Evolutionary conservation across 2,797 vertebrate species (phyloP).

Genomic region (Diceros bicornis): DNA sequence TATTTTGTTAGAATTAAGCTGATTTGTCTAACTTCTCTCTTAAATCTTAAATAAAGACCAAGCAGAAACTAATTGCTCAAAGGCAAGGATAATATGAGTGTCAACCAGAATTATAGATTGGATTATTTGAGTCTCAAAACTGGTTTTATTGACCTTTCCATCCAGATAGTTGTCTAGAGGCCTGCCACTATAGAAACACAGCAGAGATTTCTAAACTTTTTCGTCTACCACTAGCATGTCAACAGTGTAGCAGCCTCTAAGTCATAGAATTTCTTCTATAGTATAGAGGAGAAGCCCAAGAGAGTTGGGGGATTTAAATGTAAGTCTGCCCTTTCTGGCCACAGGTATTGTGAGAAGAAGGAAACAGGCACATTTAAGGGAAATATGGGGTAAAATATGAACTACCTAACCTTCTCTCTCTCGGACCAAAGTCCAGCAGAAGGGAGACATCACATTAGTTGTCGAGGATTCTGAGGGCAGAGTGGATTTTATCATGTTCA

Average conservation of each 20-base stretch:
- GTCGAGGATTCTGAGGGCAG: not conserved
- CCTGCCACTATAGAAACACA: not conserved
- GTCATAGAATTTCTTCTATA: not conserved
- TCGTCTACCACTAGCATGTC: not conserved
- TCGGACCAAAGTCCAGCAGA: not conserved
- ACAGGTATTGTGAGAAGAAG: not conserved
- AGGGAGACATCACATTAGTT: not conserved
- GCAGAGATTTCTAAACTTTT: not conserved
- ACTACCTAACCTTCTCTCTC: not conserved
- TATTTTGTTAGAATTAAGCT: constrained; percentile 42
- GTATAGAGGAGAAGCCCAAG: not conserved
- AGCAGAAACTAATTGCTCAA: not conserved
- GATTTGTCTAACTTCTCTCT: not conserved
- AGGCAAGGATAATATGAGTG: not conserved
- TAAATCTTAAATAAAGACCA: constrained; percentile 1
- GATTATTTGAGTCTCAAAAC: not conserved
- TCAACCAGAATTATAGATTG: not conserved
- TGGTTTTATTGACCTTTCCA: not conserved
- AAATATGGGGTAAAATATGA: not conserved
- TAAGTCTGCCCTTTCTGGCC: not conserved
- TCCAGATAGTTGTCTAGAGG: not conserved
- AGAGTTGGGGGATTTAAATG: not conserved
- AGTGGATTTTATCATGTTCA: not conserved
- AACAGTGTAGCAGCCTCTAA: not conserved
- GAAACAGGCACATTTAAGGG: not conserved